Base-by-base conservation (phyloP, 2,113 vertebrate genomes). In the Zosterops hypoxanthus region DNA sequence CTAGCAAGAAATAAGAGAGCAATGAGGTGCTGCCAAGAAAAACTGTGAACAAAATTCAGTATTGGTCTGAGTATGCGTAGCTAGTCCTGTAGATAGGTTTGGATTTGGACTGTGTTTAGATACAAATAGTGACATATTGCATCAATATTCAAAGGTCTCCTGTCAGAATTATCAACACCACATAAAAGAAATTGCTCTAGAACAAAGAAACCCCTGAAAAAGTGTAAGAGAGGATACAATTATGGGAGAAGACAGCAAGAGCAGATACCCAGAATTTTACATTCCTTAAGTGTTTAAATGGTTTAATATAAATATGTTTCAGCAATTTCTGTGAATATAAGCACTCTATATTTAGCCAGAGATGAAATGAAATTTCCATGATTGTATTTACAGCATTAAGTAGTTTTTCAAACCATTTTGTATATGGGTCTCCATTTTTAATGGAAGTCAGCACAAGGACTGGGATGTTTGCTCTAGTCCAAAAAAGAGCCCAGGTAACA, bases 21-120 rank as follows among this genome's bases (percentile, higher is more conserved):
- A 69, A n/a, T 33, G 34, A 89, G 24, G 8, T 39, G 42, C 14
- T 94, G 83, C 83, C 83, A 96, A 91, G 72, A 94, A 86, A 92
- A 96, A 86, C 80, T 68, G 21, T 3, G 28, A 70, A 81, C 28
- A 75, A 60, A 63, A 73, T 63, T 77, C 70, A 78, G 33, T 22
- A 63, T 49, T 63, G 34, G 63, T 82, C 42, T 77, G 63, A 68
- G 34, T 36, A 60, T 18, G 29, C 15, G 5, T 72, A 91, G 42
- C n/a, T 56, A 68, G 60, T 46, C 34, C 47, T 33, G 39, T 36
- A 59, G 55, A 70, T 10, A 73, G 15, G 19, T 61, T 75, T 82
- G 52, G 29, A 56, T 78, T 88, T 91, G 72, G 36, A 33, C 76
- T 36, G 34, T 34, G 20, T 65, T 91, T 71, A 76, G 46, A 85